A percentile compares a stretch with the other conserved stretches of the same genome.
phyloP scores from a whole-genome alignment of 2,797 vertebrate genomes.

The Muscicapa comitata region DNA sequence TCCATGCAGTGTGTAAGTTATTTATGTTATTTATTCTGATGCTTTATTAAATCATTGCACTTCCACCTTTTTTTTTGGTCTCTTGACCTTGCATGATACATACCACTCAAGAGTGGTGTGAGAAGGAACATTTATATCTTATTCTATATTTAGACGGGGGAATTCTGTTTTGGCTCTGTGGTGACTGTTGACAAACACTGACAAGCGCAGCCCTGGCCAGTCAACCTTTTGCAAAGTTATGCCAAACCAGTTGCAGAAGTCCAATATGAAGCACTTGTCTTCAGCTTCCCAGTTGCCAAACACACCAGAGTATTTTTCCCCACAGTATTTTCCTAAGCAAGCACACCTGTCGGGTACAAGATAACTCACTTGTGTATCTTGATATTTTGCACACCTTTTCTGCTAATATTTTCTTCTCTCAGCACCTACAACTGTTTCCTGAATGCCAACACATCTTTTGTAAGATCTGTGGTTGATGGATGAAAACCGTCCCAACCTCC shows the following conservation, averaged over 20 bases:
- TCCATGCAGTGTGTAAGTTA: neutral
- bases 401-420: neutral
- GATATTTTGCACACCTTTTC: neutral
- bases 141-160: neutral
- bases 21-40: neutral
- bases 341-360: neutral
- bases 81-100: neutral
- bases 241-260: neutral
- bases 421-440: neutral
- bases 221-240: neutral
- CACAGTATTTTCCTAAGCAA: neutral
- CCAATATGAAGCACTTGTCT: neutral
- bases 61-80: neutral
- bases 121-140: neutral
- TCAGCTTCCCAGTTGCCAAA: neutral
- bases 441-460: neutral
- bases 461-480: neutral
- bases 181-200: neutral
- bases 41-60: neutral
- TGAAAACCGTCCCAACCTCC: neutral
- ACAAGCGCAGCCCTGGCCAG: neutral
- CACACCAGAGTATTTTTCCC: neutral
- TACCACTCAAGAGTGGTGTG: neutral
- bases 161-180: neutral
- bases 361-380: neutral